These are phyloP conservation scores for Mythimna loreyi DNA, from an alignment of 2,888 invertebrate species.

Conservation along the genomic window DNA sequence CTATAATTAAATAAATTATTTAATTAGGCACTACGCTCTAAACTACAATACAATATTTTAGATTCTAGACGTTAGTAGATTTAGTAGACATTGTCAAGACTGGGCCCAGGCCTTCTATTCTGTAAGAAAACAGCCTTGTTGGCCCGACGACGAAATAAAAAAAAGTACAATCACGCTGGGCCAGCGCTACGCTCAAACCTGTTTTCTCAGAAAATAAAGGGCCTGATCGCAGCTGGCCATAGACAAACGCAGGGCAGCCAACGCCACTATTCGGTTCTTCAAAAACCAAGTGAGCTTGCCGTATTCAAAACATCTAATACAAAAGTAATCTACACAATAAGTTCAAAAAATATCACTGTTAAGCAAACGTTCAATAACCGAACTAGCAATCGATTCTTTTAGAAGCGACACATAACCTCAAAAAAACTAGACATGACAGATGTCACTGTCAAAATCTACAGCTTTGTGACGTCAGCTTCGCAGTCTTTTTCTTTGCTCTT, in stretches of 20 bases:
- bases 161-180: too few species aligned
- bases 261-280: neutral
- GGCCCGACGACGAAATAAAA: too few species aligned
- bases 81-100: slow-evolving; percentile 2
- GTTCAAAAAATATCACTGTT: slow-evolving; percentile 58
- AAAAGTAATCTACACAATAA: slow-evolving; percentile 38
- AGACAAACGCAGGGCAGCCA: neutral
- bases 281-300: slow-evolving; percentile 34
- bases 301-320: slow-evolving; percentile 28
- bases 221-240: neutral
- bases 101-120: too few species aligned
- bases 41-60: slow-evolving; percentile 23
- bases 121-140: too few species aligned
- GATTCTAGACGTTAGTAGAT: slow-evolving; percentile 11
- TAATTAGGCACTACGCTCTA: slow-evolving; percentile 7
- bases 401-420: slow-evolving; percentile 44
- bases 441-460: slow-evolving; percentile 67
- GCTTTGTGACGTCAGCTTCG: slow-evolving; percentile 81
- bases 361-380: slow-evolving; percentile 47
- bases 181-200: too few species aligned
- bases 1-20: slow-evolving; percentile 29
- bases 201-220: too few species aligned
- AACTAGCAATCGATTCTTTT: slow-evolving; percentile 39
- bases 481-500: slow-evolving; percentile 72
- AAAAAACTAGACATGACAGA: slow-evolving; percentile 35